These are phyloP conservation scores for Pipistrellus pygmaeus DNA, from an alignment of 2,797 vertebrate species.

Conservation along the genomic window DNA sequence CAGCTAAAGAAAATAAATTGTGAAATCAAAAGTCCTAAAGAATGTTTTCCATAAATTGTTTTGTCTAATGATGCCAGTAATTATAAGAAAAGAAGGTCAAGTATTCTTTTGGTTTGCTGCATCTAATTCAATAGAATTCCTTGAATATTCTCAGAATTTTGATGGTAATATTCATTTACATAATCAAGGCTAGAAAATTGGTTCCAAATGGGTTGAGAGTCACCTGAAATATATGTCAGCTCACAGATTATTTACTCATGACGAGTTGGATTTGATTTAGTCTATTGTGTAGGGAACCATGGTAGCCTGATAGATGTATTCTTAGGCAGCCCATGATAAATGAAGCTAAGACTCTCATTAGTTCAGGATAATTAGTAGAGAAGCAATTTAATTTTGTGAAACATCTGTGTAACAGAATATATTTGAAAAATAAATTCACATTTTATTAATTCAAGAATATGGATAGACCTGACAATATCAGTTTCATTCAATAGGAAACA, in stretches of 20 bases:
- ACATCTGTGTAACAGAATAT: neutral
- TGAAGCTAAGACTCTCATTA: neutral
- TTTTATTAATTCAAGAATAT: neutral
- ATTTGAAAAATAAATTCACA: constrained; percentile 7
- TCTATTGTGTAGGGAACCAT: neutral
- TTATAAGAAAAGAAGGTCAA: neutral
- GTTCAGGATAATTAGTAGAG: neutral
- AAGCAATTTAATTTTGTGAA: neutral
- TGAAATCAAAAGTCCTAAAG: neutral
- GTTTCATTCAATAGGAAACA: neutral
- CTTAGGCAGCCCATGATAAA: neutral
- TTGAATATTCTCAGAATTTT: neutral
- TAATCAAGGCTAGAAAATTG: neutral
- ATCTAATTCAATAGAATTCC: neutral
- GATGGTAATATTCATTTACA: neutral
- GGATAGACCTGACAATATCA: neutral
- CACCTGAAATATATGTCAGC: neutral
- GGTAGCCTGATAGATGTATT: neutral
- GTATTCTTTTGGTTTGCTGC: neutral
- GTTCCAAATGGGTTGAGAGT: neutral
- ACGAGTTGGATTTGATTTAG: neutral
- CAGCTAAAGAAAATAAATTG: neutral
- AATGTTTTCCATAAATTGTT: neutral
- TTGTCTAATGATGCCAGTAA: neutral
- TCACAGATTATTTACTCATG: neutral